Conservation (phyloP, 2,888 invertebrate species). For the Alcis repandata region DNA sequence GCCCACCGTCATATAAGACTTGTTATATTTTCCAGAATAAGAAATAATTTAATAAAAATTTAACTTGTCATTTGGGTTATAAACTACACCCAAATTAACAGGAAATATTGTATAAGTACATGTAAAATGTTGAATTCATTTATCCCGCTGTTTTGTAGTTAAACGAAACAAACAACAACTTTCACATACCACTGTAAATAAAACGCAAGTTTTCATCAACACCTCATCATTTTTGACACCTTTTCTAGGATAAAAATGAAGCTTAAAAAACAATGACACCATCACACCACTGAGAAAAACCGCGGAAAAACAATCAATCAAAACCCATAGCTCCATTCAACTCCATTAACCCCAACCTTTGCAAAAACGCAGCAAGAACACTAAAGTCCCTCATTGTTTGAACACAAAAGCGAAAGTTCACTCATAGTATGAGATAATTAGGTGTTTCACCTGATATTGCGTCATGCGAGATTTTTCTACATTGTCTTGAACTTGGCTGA, state of each 20-base stretch:
- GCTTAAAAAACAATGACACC: not conserved
- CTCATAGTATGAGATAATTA: conserved; percentile 83
- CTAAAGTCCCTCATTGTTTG: conserved; percentile 73
- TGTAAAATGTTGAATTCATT: no score
- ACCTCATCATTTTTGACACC: no score
- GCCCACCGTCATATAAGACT: no score
- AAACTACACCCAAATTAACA: no score
- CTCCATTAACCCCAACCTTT: conserved; percentile 33
- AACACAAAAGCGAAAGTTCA: conserved; percentile 85
- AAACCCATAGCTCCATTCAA: conserved; percentile 8
- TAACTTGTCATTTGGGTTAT: no score
- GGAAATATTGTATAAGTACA: no score
- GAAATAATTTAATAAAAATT: no score
- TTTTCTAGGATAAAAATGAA: not conserved
- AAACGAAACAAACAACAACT: no score
- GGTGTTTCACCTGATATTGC: conserved; percentile 82
- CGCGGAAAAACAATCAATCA: conserved; percentile 34
- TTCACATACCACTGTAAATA: no score
- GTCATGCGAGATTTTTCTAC: conserved; percentile 72
- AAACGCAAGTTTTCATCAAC: no score
- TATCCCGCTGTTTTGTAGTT: no score
- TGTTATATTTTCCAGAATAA: no score
- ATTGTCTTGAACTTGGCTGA: conserved; percentile 72
- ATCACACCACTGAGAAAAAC: not conserved
- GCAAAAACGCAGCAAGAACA: conserved; percentile 45